These are phyloP conservation scores for Megatriorchis doriae DNA, from an alignment of 2,113 vertebrate species.

Conservation along the genomic window DNA sequence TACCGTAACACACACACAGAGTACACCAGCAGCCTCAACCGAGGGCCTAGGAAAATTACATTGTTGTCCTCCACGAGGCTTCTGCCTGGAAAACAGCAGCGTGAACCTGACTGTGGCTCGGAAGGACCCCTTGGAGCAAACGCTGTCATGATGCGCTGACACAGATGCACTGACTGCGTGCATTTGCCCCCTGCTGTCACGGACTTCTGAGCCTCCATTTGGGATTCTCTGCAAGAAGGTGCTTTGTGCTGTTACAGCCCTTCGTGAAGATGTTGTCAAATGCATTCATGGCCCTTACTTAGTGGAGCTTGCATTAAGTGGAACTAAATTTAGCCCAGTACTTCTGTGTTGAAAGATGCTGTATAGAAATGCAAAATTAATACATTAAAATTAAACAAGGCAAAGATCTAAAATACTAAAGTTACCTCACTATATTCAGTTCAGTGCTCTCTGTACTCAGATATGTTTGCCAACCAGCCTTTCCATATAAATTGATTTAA, in stretches of 20 bases:
- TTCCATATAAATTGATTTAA: neutral
- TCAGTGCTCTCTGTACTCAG: neutral
- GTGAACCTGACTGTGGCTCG: neutral
- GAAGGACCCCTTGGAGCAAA: neutral
- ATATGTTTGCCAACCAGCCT: neutral
- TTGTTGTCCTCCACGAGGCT: neutral
- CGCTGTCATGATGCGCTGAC: neutral
- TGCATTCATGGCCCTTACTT: neutral
- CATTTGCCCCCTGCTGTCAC: neutral
- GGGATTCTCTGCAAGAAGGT: neutral
- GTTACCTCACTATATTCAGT: neutral
- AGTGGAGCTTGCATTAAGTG: neutral
- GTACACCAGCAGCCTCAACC: neutral
- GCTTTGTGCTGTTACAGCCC: neutral
- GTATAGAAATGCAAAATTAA: neutral
- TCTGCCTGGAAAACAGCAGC: neutral
- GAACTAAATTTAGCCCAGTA: neutral
- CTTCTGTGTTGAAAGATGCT: neutral
- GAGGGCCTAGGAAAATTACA: neutral
- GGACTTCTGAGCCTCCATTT: neutral
- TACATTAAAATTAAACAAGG: conserved; percentile 12
- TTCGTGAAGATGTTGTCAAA: neutral
- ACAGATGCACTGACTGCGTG: neutral
- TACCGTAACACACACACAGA: neutral
- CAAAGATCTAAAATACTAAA: neutral